A percentile compares a stretch with the other conserved stretches of the same genome.
These are phyloP conservation scores for Acanthosepion esculentum DNA, from an alignment of 2,888 invertebrate genomes.

Conservation along the genomic window DNA sequence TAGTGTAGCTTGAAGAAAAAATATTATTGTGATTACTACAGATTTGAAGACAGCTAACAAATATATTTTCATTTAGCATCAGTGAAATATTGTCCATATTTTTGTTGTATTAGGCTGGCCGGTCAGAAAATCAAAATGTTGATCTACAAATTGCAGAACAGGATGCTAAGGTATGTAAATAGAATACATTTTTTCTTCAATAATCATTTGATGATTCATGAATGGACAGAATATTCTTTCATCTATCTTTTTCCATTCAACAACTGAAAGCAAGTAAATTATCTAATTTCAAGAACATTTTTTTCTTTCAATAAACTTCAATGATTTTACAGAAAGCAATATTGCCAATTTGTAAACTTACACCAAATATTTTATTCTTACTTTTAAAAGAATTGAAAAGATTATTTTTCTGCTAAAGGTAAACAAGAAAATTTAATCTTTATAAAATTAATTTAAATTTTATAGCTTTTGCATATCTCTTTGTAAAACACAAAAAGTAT, in stretches of 20 bases:
- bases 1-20: not conserved
- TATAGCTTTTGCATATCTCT: too few relatives aligned
- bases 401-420: too few relatives aligned
- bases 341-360: not conserved
- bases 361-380: not conserved
- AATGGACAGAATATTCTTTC: not conserved
- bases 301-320: not conserved
- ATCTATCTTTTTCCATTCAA: not conserved
- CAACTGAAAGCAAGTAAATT: not conserved
- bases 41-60: not conserved
- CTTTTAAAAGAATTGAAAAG: too few relatives aligned
- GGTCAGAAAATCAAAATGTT: constrained; percentile 78
- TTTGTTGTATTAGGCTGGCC: constrained; percentile 68
- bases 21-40: not conserved
- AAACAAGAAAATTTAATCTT: too few relatives aligned
- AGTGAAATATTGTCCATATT: not conserved
- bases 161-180: constrained; percentile 69
- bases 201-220: not conserved
- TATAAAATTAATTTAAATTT: too few relatives aligned
- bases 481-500: not conserved
- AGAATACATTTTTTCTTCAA: not conserved
- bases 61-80: not conserved
- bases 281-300: not conserved
- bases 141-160: constrained; percentile 73
- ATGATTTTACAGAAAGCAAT: not conserved